phyloP scores from a whole-genome alignment of 2,888 invertebrate species.

The Aleiodes leptofemur region DNA sequence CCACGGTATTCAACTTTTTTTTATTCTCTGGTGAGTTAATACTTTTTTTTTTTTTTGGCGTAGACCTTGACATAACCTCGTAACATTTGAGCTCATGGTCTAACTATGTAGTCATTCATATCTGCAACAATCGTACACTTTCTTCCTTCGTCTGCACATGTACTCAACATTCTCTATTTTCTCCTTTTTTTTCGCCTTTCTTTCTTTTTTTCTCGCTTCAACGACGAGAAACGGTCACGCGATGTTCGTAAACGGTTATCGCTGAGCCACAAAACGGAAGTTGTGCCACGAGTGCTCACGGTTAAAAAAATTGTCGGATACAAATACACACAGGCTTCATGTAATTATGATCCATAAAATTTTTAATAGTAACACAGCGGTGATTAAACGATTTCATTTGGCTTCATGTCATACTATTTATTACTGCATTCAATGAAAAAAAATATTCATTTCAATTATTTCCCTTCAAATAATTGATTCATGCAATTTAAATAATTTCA shows the following conservation, averaged over 20 bases:
- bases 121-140: background rate
- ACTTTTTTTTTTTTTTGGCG: background rate
- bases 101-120: background rate
- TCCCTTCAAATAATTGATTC: too few relatives aligned
- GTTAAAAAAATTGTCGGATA: constrained; percentile 53
- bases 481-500: too few relatives aligned
- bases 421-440: background rate
- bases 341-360: constrained; percentile 56
- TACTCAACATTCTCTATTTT: background rate
- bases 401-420: constrained; percentile 9
- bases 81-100: background rate
- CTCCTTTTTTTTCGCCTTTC: background rate
- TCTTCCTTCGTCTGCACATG: background rate
- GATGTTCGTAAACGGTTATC: constrained; percentile 63
- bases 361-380: constrained; percentile 30
- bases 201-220: too few relatives aligned
- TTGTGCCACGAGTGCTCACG: constrained; percentile 44
- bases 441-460: too few relatives aligned
- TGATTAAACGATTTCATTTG: constrained; percentile 5
- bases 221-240: constrained; percentile 56
- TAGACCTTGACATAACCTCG: too few relatives aligned
- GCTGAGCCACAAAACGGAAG: constrained; percentile 56
- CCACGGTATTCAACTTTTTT: too few relatives aligned
- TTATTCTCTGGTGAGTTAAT: too few relatives aligned
- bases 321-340: constrained; percentile 41